Evolutionary conservation across 2,113 vertebrate genomes (phyloP).

Genomic region (Crypturellus undulatus): DNA sequence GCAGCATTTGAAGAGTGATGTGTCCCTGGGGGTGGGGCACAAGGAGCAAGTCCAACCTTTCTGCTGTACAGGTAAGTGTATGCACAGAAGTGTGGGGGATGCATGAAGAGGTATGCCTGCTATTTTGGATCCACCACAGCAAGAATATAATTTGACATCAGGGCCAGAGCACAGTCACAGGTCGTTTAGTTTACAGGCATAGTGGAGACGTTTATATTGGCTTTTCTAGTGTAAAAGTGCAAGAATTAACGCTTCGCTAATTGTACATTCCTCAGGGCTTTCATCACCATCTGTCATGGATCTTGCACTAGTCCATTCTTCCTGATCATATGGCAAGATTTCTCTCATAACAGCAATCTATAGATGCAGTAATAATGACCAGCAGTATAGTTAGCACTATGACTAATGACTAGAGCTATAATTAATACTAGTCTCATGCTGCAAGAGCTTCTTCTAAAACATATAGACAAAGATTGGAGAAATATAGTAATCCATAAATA

Average conservation of each 20-base stretch:
- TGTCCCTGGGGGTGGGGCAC: not conserved
- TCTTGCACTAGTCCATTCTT: not conserved
- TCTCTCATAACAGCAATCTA: not conserved
- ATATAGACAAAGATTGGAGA: not conserved
- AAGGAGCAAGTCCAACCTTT: not conserved
- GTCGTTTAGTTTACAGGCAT: not conserved
- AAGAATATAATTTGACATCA: not conserved
- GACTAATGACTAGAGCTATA: not conserved
- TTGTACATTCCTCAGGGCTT: not conserved
- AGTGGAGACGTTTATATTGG: fast-evolving
- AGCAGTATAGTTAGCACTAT: not conserved
- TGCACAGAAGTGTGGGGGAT: not conserved
- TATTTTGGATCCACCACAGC: not conserved
- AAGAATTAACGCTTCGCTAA: not conserved
- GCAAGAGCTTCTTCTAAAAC: not conserved
- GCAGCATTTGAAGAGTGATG: not conserved
- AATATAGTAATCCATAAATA: not conserved
- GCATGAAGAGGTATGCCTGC: fast-evolving
- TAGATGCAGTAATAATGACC: not conserved
- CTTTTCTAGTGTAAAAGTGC: not conserved
- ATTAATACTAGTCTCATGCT: not conserved
- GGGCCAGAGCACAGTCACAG: fast-evolving
- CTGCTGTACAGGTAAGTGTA: not conserved
- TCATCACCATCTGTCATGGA: not conserved
- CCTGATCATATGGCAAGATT: not conserved